A percentile compares a stretch with the other conserved stretches of the same genome.
phyloP scores from a whole-genome alignment of 1,140 invertebrate species.

The Lasaia peninsularis region DNA sequence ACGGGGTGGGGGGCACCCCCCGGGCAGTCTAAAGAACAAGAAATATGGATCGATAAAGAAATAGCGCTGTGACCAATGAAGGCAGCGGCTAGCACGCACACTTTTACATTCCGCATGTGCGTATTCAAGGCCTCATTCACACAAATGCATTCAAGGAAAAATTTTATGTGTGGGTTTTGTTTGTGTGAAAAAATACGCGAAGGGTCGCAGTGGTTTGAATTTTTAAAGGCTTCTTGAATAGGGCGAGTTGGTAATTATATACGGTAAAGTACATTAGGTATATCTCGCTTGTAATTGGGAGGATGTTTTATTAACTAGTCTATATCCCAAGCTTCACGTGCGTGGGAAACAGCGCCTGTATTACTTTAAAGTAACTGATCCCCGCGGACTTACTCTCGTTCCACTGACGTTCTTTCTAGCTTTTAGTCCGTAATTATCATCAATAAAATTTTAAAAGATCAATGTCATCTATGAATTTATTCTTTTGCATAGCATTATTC shows the following conservation, averaged over 20 bases:
- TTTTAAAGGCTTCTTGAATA: conserved; percentile 21
- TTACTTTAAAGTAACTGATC: no score
- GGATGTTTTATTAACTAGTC: no score
- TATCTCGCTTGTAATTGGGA: no score
- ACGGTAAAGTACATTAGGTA: no score
- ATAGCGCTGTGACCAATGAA: conserved; percentile 72
- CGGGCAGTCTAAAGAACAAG: conserved; percentile 74
- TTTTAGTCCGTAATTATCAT: no score
- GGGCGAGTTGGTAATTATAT: conserved; percentile 20
- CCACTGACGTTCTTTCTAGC: no score
- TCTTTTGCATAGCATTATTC: no score
- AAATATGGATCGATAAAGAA: conserved; percentile 78
- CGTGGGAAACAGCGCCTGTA: no score
- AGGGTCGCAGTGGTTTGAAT: conserved; percentile 23
- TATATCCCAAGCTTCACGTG: no score
- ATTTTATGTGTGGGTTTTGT: conserved; percentile 34
- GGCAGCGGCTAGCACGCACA: conserved; percentile 67
- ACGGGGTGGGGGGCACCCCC: conserved; percentile 26
- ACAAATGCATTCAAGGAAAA: conserved; percentile 39
- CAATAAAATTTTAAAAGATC: no score
- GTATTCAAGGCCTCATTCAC: conserved; percentile 31
- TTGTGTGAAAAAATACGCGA: conserved; percentile 40
- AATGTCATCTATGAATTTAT: no score
- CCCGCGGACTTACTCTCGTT: no score
- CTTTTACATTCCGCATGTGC: conserved; percentile 28